Base-by-base conservation (phyloP, 2,797 vertebrate genomes). In the Malurus splendens region DNA sequence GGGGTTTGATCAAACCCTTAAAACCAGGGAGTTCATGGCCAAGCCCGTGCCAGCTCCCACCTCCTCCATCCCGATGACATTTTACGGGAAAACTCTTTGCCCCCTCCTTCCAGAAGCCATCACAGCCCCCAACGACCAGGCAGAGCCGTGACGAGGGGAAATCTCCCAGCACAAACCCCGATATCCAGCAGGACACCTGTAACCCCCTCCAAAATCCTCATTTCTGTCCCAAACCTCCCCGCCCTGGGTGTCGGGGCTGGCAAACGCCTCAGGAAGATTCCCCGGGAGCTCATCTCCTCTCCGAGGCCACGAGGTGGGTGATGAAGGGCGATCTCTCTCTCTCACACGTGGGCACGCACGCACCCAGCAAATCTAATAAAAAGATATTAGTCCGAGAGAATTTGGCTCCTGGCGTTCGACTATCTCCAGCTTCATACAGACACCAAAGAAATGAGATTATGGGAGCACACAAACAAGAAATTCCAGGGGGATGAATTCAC, bases 391-490 rank as follows among this genome's bases (percentile, higher is more conserved):
- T 76, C 4, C 12, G 62, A 80, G 84, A 87, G 88, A 85, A 88
- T 88, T 94, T 92, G 91, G 88, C 92, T 91, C 72, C 88, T 93
- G 90, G 91, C 90, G 32, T 80, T 86, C 85, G 74, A 60, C 86
- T 87, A 82, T 75, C 91, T 74, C 65, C 8, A 89, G 90, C 76
- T 84, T 95, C 94, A 30, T 79, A 91, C 86, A 94, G 90, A 93
- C 91, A 94, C 88, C 81, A 39, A 90, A 94, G 91, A 94, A 93
- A 94, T 86, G 88, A 93, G 87, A 95, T 90, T 90, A 86, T 15
- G 38, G 91, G 62, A 85, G 91, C 81, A 74, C 78, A 93, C 91
- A 91, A 93, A 93, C 86, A 94, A 94, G 91, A 61, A 91, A 92
- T 91, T 95, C 94, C 91, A 88, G 75, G 59, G 92, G 92, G 90